These are phyloP conservation scores for Mionectes olivaceus DNA, from an alignment of 2,797 vertebrate species.

Conservation along the genomic window DNA sequence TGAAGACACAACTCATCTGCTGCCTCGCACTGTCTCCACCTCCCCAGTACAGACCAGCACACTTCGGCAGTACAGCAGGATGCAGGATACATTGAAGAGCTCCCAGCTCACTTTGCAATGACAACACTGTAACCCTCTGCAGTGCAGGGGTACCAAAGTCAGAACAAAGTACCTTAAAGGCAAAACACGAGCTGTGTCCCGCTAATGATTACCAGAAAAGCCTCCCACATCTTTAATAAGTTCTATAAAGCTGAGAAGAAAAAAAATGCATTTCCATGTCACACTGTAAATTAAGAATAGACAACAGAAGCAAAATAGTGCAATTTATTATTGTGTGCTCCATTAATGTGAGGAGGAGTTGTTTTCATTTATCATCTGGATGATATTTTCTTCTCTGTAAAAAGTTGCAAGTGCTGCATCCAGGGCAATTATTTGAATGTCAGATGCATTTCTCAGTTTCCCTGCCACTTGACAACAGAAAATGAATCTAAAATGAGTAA, in stretches of 20 bases:
- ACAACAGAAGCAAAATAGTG: conserved; percentile 21
- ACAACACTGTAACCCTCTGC: neutral
- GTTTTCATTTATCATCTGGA: conserved; percentile 51
- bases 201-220: neutral
- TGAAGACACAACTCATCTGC: neutral
- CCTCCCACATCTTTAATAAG: neutral
- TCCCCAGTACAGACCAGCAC: neutral
- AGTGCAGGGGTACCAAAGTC: neutral
- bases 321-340: neutral
- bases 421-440: conserved; percentile 8
- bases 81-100: neutral
- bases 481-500: neutral
- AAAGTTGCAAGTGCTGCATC: neutral
- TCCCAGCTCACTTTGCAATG: neutral
- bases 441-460: neutral
- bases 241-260: neutral
- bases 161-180: neutral
- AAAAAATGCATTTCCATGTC: neutral
- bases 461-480: neutral
- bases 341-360: neutral
- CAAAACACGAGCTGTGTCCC: neutral
- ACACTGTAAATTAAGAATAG: conserved; percentile 15
- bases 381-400: conserved; percentile 43
- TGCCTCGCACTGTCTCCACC: neutral
- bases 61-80: neutral